Conservation (phyloP, 2,113 vertebrate genomes). For the Notechis scutatus region DNA sequence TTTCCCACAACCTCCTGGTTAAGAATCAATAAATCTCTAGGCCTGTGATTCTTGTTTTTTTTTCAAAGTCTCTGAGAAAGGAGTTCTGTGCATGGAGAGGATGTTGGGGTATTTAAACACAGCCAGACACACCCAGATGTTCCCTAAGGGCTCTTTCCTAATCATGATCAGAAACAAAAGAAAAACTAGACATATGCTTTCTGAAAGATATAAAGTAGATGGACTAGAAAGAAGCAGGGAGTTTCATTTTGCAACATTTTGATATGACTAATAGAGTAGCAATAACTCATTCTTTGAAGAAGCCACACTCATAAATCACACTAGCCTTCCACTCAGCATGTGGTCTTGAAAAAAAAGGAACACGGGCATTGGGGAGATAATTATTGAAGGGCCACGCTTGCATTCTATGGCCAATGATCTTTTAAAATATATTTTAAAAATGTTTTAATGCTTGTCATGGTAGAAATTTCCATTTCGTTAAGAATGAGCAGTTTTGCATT, state of each 20-base stretch:
- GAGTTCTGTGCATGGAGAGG: neutral
- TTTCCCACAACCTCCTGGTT: neutral
- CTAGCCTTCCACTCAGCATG: neutral
- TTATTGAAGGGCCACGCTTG: neutral
- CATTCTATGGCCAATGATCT: neutral
- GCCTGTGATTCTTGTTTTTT: neutral
- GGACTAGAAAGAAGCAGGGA: neutral
- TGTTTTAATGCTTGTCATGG: neutral
- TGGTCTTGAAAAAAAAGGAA: slow-evolving; percentile 3
- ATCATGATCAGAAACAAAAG: neutral
- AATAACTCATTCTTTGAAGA: slow-evolving; percentile 14
- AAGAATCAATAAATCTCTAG: neutral
- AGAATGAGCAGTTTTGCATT: neutral
- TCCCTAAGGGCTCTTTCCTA: neutral
- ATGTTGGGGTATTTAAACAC: neutral
- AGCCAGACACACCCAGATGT: neutral
- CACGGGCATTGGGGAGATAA: neutral
- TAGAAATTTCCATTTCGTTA: neutral
- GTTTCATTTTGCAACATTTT: slow-evolving; percentile 22
- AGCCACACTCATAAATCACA: slow-evolving; percentile 6
- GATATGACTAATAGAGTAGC: slow-evolving; percentile 22
- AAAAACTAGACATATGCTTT: neutral
- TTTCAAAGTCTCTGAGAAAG: neutral
- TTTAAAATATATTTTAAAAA: neutral
- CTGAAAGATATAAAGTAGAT: neutral